A percentile compares a stretch with the other conserved stretches of the same genome.
Evolutionary conservation across 2,797 vertebrate genomes (phyloP).

Genomic region (Falco naumanni): DNA sequence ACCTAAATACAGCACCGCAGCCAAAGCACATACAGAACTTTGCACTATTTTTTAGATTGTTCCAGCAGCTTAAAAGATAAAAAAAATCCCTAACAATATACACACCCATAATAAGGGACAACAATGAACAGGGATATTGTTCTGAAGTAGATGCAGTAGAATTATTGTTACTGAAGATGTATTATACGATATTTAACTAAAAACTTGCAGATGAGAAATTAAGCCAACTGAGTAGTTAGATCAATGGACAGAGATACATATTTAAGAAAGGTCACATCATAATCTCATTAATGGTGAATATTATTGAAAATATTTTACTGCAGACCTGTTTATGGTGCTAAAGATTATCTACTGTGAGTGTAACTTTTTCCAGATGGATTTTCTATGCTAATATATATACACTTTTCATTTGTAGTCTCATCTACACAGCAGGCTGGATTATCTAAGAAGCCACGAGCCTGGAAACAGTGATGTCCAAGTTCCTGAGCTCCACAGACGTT

Average conservation of each 20-base stretch:
- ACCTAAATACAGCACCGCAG: neutral
- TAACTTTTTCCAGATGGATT: neutral
- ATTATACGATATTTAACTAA: constrained; percentile 55
- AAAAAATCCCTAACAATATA: neutral
- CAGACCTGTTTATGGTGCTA: neutral
- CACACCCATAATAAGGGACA: constrained; percentile 8
- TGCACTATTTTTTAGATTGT: neutral
- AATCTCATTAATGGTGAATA: neutral
- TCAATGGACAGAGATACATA: constrained; percentile 22
- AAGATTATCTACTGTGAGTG: neutral
- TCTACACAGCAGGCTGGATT: neutral
- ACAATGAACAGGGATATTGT: constrained; percentile 6
- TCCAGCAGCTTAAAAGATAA: neutral
- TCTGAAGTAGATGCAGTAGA: constrained; percentile 13
- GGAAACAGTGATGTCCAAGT: neutral
- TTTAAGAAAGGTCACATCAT: constrained; percentile 29
- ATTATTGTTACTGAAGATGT: constrained; percentile 25
- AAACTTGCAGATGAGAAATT: constrained; percentile 38
- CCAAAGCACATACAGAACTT: neutral
- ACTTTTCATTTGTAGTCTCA: neutral
- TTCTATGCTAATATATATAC: neutral
- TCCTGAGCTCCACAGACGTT: neutral
- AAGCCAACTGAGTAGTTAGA: constrained; percentile 54
- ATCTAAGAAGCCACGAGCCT: neutral
- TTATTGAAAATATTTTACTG: neutral